Evolutionary conservation across 2,113 vertebrate species (phyloP), one percentile per base, ranked within the genome.

Genomic region (Peromyscus maniculatus): DNA sequence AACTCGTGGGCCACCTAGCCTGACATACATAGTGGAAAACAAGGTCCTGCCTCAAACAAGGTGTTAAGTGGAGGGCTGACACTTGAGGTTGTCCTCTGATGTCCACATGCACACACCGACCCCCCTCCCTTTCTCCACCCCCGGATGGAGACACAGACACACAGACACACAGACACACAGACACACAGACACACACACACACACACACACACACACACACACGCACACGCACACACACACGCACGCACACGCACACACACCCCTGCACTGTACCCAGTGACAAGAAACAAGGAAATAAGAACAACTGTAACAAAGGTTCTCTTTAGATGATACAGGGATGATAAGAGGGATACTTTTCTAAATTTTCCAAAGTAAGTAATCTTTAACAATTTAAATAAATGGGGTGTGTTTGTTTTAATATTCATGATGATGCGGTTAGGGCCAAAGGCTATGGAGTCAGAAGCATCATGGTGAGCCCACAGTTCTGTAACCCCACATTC

Each of bases 381-480:
- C 80, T 93, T 93, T 79, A 43, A 89, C 7, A 93, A 75, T 91
- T 94, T 96, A 87, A 88, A 86, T 82, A 49, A 91, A 24, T 88
- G 55, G 15, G 8, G 36, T 64, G 36, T 64, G 17, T 91, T 72
- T 82, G 17, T 93, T 97, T 89, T 92, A 43, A 62, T 78, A 49
- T 72, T 55, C 52, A 91, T 92, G 69, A 82, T 39, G 8, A 17
- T 89, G 9, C 87, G 19, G 52, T 66, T 77, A 96, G 3, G 80
- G 22, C 5, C 22, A 66, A 66, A 90, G 57, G n/a, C 71, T 92
- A 3, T 52, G 66, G 67, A 46, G n/a, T 77, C 82, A 80, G 89
- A 77, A 93, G 49, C 78, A 55, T 49, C 10, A 1, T 66, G 15
- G n/a, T 22, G 36, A 74, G 24, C 74, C 55, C 24, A 7, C 21